Percentiles rank a stretch among this genome's conserved stretches.
Evolutionary conservation across 2,113 vertebrate species (phyloP).

Genomic region (Aix galericulata): DNA sequence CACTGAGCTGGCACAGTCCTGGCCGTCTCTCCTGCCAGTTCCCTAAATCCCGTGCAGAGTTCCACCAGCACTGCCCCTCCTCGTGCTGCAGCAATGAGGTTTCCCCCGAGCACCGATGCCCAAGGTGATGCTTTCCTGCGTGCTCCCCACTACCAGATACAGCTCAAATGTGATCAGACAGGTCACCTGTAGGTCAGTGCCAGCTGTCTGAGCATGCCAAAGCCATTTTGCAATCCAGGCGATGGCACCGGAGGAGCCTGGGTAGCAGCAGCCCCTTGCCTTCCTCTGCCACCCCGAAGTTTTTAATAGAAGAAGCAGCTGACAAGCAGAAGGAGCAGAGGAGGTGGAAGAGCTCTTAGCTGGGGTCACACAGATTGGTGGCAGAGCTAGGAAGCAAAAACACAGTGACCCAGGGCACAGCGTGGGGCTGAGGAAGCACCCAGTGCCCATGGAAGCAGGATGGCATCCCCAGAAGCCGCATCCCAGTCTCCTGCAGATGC

Average conservation of each 20-base stretch:
- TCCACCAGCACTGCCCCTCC: neutral
- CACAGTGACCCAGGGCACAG: accelerated
- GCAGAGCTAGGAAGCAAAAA: neutral
- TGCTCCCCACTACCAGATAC: accelerated
- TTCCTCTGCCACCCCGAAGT: neutral
- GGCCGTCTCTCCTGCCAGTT: neutral
- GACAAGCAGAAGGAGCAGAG: neutral
- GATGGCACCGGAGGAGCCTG: neutral
- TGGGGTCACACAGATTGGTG: too few species aligned
- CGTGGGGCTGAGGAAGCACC: neutral
- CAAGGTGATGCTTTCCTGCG: accelerated
- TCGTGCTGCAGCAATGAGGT: neutral
- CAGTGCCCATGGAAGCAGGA: neutral
- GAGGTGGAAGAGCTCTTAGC: neutral
- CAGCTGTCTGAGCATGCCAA: neutral
- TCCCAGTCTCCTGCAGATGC: neutral
- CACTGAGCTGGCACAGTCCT: accelerated
- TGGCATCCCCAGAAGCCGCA: neutral
- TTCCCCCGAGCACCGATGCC: accelerated
- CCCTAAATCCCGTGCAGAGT: neutral
- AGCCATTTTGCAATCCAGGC: neutral
- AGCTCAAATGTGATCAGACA: accelerated
- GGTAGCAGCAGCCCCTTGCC: accelerated
- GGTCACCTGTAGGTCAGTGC: neutral
- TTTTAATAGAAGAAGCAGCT: too few species aligned